A percentile compares a stretch with the other conserved stretches of the same genome.
Conservation (phyloP, 2,113 vertebrate genomes). For the Poeciliopsis prolifica region DNA sequence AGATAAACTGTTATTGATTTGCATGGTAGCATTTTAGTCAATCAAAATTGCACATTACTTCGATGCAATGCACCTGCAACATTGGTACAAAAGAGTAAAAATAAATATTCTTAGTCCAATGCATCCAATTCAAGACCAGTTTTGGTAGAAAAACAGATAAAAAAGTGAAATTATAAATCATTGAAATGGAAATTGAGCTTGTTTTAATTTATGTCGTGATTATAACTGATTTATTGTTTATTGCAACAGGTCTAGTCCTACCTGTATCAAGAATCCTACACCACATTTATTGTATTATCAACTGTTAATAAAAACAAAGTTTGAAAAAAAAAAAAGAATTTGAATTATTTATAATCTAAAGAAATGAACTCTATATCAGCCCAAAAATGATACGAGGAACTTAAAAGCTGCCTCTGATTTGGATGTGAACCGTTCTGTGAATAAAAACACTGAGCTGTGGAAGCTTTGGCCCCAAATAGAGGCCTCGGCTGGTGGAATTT, state of each 20-base stretch:
- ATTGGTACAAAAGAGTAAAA: constrained; percentile 38
- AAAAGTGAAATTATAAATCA: too few relatives aligned
- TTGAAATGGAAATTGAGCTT: too few relatives aligned
- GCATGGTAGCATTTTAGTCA: constrained; percentile 51
- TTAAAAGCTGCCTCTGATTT: not conserved
- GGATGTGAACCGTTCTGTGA: constrained; percentile 16
- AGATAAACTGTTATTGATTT: constrained; percentile 30
- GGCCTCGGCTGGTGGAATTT: constrained; percentile 44
- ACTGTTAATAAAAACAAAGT: not conserved
- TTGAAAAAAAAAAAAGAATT: not conserved
- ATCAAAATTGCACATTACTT: constrained; percentile 29
- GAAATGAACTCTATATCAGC: not conserved
- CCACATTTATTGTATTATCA: not conserved
- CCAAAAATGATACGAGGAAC: not conserved
- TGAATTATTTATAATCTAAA: not conserved
- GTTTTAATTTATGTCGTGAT: too few relatives aligned
- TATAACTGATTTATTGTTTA: too few relatives aligned
- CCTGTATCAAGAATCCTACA: too few relatives aligned
- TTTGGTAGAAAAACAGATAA: too few relatives aligned
- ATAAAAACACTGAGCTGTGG: constrained; percentile 8
- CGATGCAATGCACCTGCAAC: constrained; percentile 31
- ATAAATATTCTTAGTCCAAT: constrained; percentile 27
- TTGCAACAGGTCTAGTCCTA: too few relatives aligned
- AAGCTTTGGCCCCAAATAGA: constrained; percentile 45
- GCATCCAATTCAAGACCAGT: too few relatives aligned